Evolutionary conservation across 2,797 vertebrate genomes (phyloP), one percentile per base, ranked within the genome.

Genomic region (Phrynocephalus forsythii): DNA sequence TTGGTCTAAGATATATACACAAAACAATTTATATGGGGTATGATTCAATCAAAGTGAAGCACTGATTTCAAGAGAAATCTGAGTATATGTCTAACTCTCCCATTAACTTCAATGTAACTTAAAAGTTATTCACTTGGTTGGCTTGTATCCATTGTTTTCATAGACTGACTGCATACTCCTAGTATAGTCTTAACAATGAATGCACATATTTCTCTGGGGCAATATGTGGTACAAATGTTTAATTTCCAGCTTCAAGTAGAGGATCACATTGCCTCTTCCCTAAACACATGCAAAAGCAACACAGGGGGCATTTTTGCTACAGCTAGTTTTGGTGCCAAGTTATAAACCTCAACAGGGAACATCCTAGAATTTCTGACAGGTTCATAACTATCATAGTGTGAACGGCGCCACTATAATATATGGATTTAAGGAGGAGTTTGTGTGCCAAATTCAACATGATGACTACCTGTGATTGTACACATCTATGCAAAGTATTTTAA

Each of bases 281-380:
- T 48, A 44, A 11, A 72, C 30, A 60, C 26, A 73, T 81, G 73
- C 50, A 63, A 72, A 86, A 86, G 73, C 33, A 81, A 81, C 3
- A 60, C 80, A 72, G 72, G 80, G 30, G 50, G 20, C 33, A 86
- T 73, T 86, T 81, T 73, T 81, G 33, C 78, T 52, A 81, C 72
- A 33, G 63, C 5, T 6, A 63, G 73, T 48, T 52, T 81, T 86
- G 50, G 44, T 81, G 68, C 68, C 50, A 86, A 86, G 68, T 86
- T 86, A 73, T 86, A 81, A 86, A 81, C 68, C 85, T n/a, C 85
- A 86, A 80, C 69, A 81, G 52, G 85, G 56, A 66, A 73, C 78
- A 81, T 81, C 60, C 84, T 86, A 91, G 83, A 93, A 88, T 68
- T 28, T 83, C 90, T 92, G 87, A 48, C 5, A 90, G 33, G 76